Evolutionary conservation across 2,888 invertebrate species (phyloP).

Genomic region (Clivina fossor): DNA sequence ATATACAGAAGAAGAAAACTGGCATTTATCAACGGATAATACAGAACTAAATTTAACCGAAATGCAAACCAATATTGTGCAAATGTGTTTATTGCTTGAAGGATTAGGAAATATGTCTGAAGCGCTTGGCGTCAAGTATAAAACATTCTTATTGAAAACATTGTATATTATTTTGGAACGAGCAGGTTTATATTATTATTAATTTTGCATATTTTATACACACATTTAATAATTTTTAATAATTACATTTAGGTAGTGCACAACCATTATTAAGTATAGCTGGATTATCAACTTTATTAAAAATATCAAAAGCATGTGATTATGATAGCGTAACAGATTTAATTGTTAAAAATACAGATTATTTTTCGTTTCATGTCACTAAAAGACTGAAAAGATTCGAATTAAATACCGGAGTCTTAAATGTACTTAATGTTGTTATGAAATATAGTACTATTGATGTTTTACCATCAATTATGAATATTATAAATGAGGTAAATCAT

Average conservation of each 20-base stretch:
- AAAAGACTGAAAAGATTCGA: conserved; percentile 63
- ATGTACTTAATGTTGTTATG: conserved; percentile 72
- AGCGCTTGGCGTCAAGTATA: conserved; percentile 57
- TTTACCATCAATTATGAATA: conserved; percentile 66
- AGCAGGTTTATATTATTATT: conserved; percentile 64
- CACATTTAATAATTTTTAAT: background rate
- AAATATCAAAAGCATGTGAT: conserved; percentile 61
- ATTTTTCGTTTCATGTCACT: conserved; percentile 71
- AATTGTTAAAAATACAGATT: conserved; percentile 70
- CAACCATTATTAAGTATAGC: conserved; percentile 64
- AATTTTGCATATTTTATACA: conserved; percentile 4
- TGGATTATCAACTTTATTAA: conserved; percentile 61
- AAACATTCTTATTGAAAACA: conserved; percentile 64
- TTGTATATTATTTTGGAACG: conserved; percentile 70
- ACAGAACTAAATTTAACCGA: conserved; percentile 42
- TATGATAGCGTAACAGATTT: conserved; percentile 61
- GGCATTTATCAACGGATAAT: conserved; percentile 55
- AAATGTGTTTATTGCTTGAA: conserved; percentile 69
- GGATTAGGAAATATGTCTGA: conserved; percentile 67
- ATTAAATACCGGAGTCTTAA: conserved; percentile 66
- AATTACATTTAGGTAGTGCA: conserved; percentile 59
- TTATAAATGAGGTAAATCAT: conserved; percentile 67
- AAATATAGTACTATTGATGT: conserved; percentile 67
- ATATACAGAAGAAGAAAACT: conserved; percentile 58
- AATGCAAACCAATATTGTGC: conserved; percentile 66